These are phyloP conservation scores for Ophiothrix spiculata DNA, from an alignment of 35 echinoderm and acorn worm genomes.

Conservation along the genomic window DNA sequence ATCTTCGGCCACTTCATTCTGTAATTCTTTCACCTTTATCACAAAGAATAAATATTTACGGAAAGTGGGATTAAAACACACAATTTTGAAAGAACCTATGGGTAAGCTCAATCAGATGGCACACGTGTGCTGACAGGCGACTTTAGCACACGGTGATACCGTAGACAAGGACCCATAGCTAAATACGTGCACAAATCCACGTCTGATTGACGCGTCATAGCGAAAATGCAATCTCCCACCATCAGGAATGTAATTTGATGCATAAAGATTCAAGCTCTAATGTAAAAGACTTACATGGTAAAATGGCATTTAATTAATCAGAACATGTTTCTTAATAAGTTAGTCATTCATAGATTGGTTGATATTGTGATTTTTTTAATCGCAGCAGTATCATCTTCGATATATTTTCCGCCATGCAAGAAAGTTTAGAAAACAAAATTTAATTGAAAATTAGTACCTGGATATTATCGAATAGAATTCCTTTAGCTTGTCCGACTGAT, in stretches of 20 bases:
- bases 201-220: too few relatives aligned
- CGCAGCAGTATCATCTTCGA: neutral
- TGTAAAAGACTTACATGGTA: neutral
- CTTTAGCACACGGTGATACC: neutral
- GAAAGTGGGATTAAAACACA: neutral
- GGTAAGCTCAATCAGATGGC: neutral
- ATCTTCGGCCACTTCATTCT: neutral
- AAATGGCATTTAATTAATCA: neutral
- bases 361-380: neutral
- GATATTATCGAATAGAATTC: constrained; percentile 25
- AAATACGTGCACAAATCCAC: too few relatives aligned
- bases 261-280: neutral
- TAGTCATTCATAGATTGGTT: neutral
- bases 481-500: constrained; percentile 20
- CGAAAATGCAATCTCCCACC: too few relatives aligned
- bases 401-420: neutral
- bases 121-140: neutral
- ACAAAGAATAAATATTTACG: neutral
- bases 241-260: neutral
- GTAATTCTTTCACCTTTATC: neutral
- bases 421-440: too few relatives aligned
- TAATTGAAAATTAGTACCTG: too few relatives aligned
- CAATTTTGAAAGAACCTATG: neutral
- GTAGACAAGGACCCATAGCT: neutral
- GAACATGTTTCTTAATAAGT: neutral